Percentiles rank a stretch among this genome's conserved stretches.
Conservation (phyloP, 2,888 invertebrate species). For the Drosophila nigritarsus region DNA sequence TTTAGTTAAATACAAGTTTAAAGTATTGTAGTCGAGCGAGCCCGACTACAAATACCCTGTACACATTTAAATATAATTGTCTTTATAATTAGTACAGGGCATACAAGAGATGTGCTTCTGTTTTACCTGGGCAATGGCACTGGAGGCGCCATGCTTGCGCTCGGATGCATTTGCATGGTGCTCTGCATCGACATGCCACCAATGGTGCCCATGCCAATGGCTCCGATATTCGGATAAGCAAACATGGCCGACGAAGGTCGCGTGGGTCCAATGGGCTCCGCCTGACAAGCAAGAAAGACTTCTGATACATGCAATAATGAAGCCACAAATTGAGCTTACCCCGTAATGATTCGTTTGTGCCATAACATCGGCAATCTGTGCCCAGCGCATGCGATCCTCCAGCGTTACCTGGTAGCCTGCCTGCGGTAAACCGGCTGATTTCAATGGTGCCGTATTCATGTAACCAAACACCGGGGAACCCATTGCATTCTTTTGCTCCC, state of each 20-base stretch:
- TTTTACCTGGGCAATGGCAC: slow-evolving; percentile 90
- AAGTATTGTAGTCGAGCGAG: neutral
- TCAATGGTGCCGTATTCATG: slow-evolving; percentile 91
- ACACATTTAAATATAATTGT: neutral
- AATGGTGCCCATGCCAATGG: slow-evolving; percentile 82
- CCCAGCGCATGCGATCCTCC: slow-evolving; percentile 94
- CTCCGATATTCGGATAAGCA: slow-evolving; percentile 89
- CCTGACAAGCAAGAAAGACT: slow-evolving; percentile 84
- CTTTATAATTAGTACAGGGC: neutral
- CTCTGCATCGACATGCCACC: slow-evolving; percentile 86
- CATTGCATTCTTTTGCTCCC: slow-evolving; percentile 92
- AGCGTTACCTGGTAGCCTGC: slow-evolving; percentile 91
- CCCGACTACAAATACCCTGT: neutral
- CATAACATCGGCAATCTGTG: slow-evolving; percentile 95
- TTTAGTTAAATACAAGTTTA: neutral
- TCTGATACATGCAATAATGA: neutral
- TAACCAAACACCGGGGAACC: slow-evolving; percentile 95
- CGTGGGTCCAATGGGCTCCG: slow-evolving; percentile 90
- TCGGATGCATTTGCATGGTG: slow-evolving; percentile 84
- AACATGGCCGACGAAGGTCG: slow-evolving; percentile 94
- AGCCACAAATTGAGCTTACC: slow-evolving; percentile 86
- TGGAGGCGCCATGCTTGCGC: slow-evolving; percentile 87
- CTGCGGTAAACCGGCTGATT: slow-evolving; percentile 88
- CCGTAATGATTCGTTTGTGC: slow-evolving; percentile 94
- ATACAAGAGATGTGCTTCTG: neutral